A percentile compares a stretch with the other conserved stretches of the same genome.
Conservation (phyloP, 2,113 vertebrate genomes). For the Neogobius melanostomus region DNA sequence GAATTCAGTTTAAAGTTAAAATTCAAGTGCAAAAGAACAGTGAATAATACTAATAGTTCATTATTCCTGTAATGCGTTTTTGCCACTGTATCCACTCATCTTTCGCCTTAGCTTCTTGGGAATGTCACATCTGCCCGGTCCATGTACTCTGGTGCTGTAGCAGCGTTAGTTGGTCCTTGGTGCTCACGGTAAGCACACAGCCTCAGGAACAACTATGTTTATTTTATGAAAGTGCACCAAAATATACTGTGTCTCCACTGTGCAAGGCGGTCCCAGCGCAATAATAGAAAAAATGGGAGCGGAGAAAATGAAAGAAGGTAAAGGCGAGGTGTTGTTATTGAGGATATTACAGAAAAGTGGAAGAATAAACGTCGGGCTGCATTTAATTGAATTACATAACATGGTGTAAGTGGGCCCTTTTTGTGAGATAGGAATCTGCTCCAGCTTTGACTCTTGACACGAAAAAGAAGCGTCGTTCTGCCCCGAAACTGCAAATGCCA, state of each 20-base stretch:
- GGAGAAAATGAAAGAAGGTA: background rate
- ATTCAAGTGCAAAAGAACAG: too few relatives aligned
- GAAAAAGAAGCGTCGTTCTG: background rate
- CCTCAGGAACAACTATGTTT: slow-evolving; percentile 1
- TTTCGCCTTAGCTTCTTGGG: background rate
- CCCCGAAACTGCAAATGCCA: too few relatives aligned
- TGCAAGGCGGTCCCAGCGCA: background rate
- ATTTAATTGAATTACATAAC: slow-evolving; percentile 3
- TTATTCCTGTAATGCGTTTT: background rate
- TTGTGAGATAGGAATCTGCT: background rate
- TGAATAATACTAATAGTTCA: background rate
- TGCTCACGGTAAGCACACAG: background rate
- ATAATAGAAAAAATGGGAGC: background rate
- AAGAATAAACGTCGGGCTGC: background rate
- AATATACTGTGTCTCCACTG: background rate
- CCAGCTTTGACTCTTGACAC: background rate
- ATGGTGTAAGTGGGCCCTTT: background rate
- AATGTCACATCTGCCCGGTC: background rate
- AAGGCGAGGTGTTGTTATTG: background rate
- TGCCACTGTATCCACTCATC: background rate
- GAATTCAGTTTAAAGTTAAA: too few relatives aligned
- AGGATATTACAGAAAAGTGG: background rate
- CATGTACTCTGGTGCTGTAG: background rate
- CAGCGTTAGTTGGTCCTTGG: background rate
- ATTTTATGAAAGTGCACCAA: slow-evolving; percentile 12